Conservation (phyloP, 2,888 invertebrate genomes). For the Tolmerus cingulatus region DNA sequence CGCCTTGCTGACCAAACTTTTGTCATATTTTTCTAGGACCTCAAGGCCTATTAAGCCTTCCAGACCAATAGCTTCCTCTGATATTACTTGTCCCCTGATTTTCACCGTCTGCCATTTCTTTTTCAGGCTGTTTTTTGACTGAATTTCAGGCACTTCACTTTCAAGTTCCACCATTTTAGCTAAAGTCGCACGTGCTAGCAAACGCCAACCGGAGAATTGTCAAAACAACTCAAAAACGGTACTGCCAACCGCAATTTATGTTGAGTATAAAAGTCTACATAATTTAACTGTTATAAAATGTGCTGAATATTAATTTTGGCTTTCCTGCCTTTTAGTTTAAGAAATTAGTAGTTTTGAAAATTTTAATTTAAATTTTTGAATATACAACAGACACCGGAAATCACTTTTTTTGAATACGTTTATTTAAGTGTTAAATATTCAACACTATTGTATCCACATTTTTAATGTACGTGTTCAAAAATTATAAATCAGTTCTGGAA, state of each 20-base stretch:
- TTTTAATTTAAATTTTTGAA: no score
- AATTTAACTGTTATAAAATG: not conserved
- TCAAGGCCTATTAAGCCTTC: slow-evolving; percentile 81
- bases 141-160: not conserved
- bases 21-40: slow-evolving; percentile 75
- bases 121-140: slow-evolving; percentile 36
- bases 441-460: no score
- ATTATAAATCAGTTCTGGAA: no score
- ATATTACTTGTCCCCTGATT: slow-evolving; percentile 67
- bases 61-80: slow-evolving; percentile 64
- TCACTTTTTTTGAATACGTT: no score
- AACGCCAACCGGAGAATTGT: not conserved
- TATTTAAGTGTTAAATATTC: no score
- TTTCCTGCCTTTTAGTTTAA: not conserved
- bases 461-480: no score
- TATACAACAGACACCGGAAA: no score
- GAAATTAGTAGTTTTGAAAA: no score
- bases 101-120: slow-evolving; percentile 71
- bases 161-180: not conserved
- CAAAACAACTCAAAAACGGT: not conserved
- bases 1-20: slow-evolving; percentile 60
- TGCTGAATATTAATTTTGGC: not conserved
- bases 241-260: not conserved
- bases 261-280: not conserved
- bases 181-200: not conserved